Base-by-base conservation (phyloP, 2,797 vertebrate species). In the Manis javanica region DNA sequence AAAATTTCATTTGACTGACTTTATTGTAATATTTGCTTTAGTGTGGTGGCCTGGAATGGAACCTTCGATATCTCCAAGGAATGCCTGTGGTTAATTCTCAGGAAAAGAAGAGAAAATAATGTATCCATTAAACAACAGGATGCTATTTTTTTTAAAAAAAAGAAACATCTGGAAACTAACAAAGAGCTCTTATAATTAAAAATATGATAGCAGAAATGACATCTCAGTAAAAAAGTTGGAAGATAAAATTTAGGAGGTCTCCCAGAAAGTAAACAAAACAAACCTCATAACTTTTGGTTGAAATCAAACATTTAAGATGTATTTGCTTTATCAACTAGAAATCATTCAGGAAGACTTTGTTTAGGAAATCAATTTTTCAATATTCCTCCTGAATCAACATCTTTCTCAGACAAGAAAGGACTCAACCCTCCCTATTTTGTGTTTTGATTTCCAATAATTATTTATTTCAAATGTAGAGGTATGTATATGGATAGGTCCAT, bases 281-380 rank as follows among this genome's bases (percentile, higher is more conserved):
- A n/a, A 23, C 1, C 0, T 2, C 5, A 39, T 34, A 23, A 89
- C 29, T 85, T 93, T 75, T 59, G 9, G 68, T 61, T 87, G 77
- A 96, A 95, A 69, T 78, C 46, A 86, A 68, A 63, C 24, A 71
- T 79, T 94, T 90, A 83, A 61, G 68, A 77, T 94, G 72, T n/a
- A 78, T 83, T 93, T 94, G n/a, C 49, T 86, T 94, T 90, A 77
- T 79, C 63, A n/a, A 72, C 71, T 23, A 96, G 94, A 89, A 94
- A 68, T 81, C 75, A 87, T 87, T 87, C 46, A 85, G 26, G 64
- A 87, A 91, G 51, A 1, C 46, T 69, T 63, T 13, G 37, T 53
- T 91, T 94, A 85, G 37, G 77, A 91, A 82, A 90, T 64, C 63
- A 77, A 11, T 59, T 66, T 92, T 85, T 63, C 71, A 53, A 5